phyloP scores from a whole-genome alignment of 2,888 invertebrate genomes.

The Oscheius sp. region DNA sequence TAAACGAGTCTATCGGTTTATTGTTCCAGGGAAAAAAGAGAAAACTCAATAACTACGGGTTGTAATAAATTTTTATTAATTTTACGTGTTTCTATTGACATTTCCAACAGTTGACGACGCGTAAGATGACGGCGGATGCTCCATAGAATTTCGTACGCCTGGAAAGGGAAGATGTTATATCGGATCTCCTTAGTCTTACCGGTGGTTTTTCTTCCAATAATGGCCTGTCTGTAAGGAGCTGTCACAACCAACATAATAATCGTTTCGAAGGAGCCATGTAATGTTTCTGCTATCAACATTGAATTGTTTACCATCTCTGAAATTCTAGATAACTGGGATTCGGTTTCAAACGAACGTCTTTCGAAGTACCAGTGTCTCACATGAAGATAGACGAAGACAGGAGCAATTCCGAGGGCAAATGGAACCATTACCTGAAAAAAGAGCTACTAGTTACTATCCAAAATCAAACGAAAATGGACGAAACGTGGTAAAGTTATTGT shows the following conservation, averaged over 20 bases:
- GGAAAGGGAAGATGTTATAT: no score
- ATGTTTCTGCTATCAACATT: constrained; percentile 6
- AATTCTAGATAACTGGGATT: neutral
- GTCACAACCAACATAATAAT: constrained; percentile 9
- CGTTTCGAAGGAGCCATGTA: constrained; percentile 12
- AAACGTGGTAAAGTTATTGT: no score
- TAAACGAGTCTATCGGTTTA: neutral
- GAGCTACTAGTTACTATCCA: no score
- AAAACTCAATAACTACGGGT: neutral
- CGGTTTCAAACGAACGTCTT: neutral
- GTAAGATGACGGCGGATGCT: no score
- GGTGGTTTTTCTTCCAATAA: neutral
- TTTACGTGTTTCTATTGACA: no score
- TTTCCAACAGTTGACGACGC: no score
- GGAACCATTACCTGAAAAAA: constrained; percentile 1
- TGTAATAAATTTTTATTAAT: neutral
- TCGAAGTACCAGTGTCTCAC: constrained; percentile 24
- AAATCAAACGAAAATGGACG: no score
- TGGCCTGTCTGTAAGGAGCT: constrained; percentile 1
- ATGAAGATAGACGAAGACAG: constrained; percentile 11
- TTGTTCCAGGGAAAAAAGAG: neutral
- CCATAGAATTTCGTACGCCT: no score
- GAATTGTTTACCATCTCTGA: constrained; percentile 5
- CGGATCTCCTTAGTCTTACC: no score
- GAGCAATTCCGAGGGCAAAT: constrained; percentile 2